Evolutionary conservation across 2,797 vertebrate species (phyloP).

Genomic region (Pantherophis alleghaniensis): DNA sequence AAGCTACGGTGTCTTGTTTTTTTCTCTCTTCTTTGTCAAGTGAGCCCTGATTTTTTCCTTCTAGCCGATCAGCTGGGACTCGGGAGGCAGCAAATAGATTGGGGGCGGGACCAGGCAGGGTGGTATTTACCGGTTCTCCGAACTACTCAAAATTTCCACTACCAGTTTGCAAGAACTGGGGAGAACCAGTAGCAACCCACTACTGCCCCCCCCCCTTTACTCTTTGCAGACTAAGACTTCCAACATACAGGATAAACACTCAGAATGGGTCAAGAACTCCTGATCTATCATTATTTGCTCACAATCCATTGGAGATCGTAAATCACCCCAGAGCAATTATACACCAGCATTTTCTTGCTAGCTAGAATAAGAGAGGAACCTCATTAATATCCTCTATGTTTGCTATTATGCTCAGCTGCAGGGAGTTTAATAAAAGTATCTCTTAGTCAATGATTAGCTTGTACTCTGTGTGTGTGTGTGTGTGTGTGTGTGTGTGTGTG

Average conservation of each 20-base stretch:
- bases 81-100: no score
- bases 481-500: background rate
- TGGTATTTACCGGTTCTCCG: no score
- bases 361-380: conserved; percentile 1
- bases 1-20: no score
- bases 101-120: no score
- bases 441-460: background rate
- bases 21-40: no score
- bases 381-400: background rate
- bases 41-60: no score
- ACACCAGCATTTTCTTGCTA: background rate
- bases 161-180: no score
- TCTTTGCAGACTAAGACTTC: background rate
- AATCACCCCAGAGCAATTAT: background rate
- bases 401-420: conserved; percentile 15
- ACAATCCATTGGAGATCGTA: background rate
- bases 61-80: no score
- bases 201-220: background rate
- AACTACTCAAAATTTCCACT: no score
- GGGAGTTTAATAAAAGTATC: background rate
- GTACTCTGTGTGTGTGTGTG: background rate
- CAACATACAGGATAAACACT: background rate
- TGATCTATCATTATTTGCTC: background rate
- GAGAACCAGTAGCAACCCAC: no score
- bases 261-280: background rate